Evolutionary conservation across 1,140 invertebrate species (phyloP).

Genomic region (Pantala flavescens): DNA sequence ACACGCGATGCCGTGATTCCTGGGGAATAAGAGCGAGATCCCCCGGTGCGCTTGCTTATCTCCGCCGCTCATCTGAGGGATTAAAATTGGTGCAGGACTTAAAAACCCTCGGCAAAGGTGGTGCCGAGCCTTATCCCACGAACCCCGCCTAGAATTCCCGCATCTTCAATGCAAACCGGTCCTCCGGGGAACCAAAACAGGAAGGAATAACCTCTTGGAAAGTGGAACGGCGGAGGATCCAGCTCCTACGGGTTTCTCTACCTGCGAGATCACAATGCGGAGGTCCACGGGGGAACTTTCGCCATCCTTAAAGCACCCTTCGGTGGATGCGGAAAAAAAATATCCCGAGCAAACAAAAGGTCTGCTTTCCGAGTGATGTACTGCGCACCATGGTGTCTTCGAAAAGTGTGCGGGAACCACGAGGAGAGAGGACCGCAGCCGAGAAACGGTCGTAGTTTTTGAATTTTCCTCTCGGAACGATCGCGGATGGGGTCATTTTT

Average conservation of each 20-base stretch:
- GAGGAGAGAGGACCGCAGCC: not conserved
- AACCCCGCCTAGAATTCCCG: not conserved
- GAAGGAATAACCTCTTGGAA: not conserved
- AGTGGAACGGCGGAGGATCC: not conserved
- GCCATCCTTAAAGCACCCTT: not conserved
- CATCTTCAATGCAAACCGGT: not conserved
- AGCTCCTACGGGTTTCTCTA: not conserved
- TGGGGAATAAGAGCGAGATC: too few relatives aligned
- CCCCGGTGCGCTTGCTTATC: too few relatives aligned
- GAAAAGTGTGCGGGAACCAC: not conserved
- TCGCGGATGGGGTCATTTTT: not conserved
- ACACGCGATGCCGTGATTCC: too few relatives aligned
- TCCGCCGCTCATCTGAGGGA: too few relatives aligned
- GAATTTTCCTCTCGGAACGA: not conserved
- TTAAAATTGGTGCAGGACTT: not conserved
- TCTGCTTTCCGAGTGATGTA: constrained; percentile 1
- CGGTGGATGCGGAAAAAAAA: not conserved
- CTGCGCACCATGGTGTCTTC: constrained; percentile 2
- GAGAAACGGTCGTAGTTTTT: not conserved
- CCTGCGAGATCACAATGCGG: not conserved
- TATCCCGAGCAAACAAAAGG: not conserved
- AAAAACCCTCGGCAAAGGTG: not conserved
- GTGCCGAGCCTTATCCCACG: not conserved
- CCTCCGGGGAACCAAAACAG: not conserved
- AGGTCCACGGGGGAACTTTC: not conserved